Percentiles rank a stretch among this genome's conserved stretches.
These are phyloP conservation scores for Drosophila algonquin DNA, from an alignment of 2,888 invertebrate species.

Conservation along the genomic window DNA sequence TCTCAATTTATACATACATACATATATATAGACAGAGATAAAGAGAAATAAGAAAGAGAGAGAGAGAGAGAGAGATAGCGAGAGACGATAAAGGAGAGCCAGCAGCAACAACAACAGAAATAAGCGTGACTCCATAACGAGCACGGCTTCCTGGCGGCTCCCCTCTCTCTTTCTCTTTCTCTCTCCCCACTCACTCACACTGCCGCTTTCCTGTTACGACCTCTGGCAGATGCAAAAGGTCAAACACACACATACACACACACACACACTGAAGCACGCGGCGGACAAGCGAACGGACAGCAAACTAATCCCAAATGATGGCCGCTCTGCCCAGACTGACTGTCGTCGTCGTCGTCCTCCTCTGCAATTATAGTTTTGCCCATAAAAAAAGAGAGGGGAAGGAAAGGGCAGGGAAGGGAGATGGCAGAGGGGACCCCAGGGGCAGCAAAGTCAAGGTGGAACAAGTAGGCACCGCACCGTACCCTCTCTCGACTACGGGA, in stretches of 20 bases:
- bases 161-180: slow-evolving; percentile 12
- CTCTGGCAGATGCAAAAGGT: slow-evolving; percentile 79
- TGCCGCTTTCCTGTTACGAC: slow-evolving; percentile 45
- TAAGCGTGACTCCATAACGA: slow-evolving; percentile 77
- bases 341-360: slow-evolving; percentile 58
- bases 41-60: not conserved
- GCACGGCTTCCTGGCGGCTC: slow-evolving; percentile 66
- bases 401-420: not conserved
- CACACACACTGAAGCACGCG: not conserved
- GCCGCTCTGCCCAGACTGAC: slow-evolving; percentile 72
- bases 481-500: not conserved
- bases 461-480: not conserved
- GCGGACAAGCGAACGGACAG: not conserved
- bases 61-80: slow-evolving; percentile 7
- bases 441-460: slow-evolving; percentile 1
- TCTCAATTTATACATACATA: slow-evolving; percentile 71
- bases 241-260: slow-evolving; percentile 46
- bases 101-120: slow-evolving; percentile 40
- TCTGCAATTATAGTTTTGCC: slow-evolving; percentile 25
- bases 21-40: no score
- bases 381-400: not conserved
- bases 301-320: slow-evolving; percentile 76
- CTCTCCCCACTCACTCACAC: not conserved
- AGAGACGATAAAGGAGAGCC: slow-evolving; percentile 2
- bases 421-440: not conserved